Evolutionary conservation across 2,888 invertebrate genomes (phyloP).

Genomic region (Mesoligia furuncula): DNA sequence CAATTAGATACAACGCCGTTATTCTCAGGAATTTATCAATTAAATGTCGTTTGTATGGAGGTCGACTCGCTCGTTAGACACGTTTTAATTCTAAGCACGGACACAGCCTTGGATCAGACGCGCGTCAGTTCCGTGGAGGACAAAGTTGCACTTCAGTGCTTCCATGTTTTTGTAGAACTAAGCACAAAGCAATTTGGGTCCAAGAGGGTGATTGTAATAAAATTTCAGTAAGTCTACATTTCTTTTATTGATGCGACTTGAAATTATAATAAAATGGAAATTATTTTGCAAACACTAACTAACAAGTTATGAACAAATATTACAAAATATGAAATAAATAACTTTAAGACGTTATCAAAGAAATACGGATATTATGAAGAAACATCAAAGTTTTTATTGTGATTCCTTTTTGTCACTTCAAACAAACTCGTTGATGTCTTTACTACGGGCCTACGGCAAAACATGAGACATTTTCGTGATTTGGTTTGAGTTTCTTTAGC

Average conservation of each 20-base stretch:
- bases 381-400: background rate
- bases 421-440: conserved; percentile 75
- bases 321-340: background rate
- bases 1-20: conserved; percentile 83
- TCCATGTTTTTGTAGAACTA: conserved; percentile 13
- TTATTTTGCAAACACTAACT: background rate
- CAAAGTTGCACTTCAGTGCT: conserved; percentile 15
- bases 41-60: conserved; percentile 68
- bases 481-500: background rate
- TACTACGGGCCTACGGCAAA: conserved; percentile 52
- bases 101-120: conserved; percentile 36
- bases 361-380: too few species aligned
- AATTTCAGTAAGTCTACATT: background rate
- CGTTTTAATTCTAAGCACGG: conserved; percentile 57
- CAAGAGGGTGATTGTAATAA: background rate
- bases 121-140: conserved; percentile 26
- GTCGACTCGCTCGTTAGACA: conserved; percentile 68
- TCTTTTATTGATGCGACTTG: background rate
- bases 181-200: background rate
- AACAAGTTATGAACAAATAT: background rate
- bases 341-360: background rate
- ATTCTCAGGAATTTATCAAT: conserved; percentile 79
- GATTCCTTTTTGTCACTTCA: background rate
- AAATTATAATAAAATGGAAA: background rate
- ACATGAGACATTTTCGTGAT: background rate